Percentiles rank a stretch among this genome's conserved stretches.
phyloP scores from a whole-genome alignment of 1,140 invertebrate species.

The Tetraneura akinire region DNA sequence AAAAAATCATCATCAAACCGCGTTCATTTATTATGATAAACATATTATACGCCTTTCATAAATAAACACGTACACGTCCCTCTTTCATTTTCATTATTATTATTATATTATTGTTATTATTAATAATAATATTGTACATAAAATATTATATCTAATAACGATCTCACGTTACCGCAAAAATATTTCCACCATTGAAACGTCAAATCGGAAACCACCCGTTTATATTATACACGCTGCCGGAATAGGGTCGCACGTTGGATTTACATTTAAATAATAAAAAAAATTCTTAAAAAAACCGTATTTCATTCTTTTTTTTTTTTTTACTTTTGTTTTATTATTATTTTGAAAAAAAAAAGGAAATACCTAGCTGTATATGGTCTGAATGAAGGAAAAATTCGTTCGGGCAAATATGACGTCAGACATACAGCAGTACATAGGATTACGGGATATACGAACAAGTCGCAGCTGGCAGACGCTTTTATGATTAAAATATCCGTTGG shows the following conservation, averaged over 20 bases:
- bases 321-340: slow-evolving; percentile 14
- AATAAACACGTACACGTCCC: slow-evolving; percentile 19
- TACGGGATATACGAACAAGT: slow-evolving; percentile 46
- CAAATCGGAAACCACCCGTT: slow-evolving; percentile 12
- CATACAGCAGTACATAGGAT: slow-evolving; percentile 46
- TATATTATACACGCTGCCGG: too few relatives aligned
- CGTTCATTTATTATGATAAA: slow-evolving; percentile 43
- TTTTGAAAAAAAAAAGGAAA: slow-evolving; percentile 10
- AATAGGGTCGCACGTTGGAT: not conserved
- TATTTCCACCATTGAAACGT: slow-evolving; percentile 26
- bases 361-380: slow-evolving; percentile 37
- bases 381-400: slow-evolving; percentile 24
- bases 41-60: slow-evolving; percentile 22
- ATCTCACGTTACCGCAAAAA: slow-evolving; percentile 14
- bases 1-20: slow-evolving; percentile 28
- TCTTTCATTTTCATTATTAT: too few relatives aligned
- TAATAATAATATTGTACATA: slow-evolving; percentile 23
- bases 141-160: slow-evolving; percentile 21
- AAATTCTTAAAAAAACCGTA: slow-evolving; percentile 28
- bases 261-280: slow-evolving; percentile 44
- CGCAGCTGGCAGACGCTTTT: slow-evolving; percentile 50
- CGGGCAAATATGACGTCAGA: slow-evolving; percentile 48
- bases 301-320: not conserved
- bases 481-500: slow-evolving; percentile 47
- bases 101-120: too few relatives aligned